A percentile compares a stretch with the other conserved stretches of the same genome.
These are phyloP conservation scores for Pseudanteris insignis DNA, from an alignment of 2,888 invertebrate genomes.

Conservation along the genomic window DNA sequence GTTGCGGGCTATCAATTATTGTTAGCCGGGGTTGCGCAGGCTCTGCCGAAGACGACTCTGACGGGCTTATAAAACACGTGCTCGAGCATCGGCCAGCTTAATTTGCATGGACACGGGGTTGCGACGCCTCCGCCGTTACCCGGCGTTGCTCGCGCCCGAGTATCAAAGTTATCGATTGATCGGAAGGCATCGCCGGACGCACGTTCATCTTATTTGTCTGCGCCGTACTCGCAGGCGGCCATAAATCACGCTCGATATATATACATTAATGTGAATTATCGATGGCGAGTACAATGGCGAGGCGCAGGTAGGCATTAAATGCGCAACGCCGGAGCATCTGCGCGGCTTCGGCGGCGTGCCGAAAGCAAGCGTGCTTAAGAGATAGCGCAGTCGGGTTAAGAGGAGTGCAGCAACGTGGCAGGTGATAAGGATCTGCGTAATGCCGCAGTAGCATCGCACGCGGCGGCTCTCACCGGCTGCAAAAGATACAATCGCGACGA, in stretches of 20 bases:
- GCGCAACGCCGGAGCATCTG: slow-evolving; percentile 37
- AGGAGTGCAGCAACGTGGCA: slow-evolving; percentile 36
- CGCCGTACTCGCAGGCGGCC: slow-evolving; percentile 22
- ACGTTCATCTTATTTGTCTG: slow-evolving; percentile 36
- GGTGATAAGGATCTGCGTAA: slow-evolving; percentile 37
- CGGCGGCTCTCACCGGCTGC: slow-evolving; percentile 42
- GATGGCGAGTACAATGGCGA: slow-evolving; percentile 32
- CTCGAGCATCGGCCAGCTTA: slow-evolving; percentile 8
- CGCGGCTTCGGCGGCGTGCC: slow-evolving; percentile 29
- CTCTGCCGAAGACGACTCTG: too few species aligned
- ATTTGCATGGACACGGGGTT: slow-evolving; percentile 27
- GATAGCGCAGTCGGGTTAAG: slow-evolving; percentile 24
- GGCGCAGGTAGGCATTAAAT: slow-evolving; percentile 43
- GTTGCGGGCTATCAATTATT: too few species aligned
- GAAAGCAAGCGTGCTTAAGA: slow-evolving; percentile 35
- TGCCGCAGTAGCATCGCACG: slow-evolving; percentile 25
- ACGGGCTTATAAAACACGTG: slow-evolving; percentile 23
- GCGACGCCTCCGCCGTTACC: slow-evolving; percentile 25
- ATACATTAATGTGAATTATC: slow-evolving; percentile 40
- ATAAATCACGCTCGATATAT: slow-evolving; percentile 41
- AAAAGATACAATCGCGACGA: slow-evolving; percentile 43
- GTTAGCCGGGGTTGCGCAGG: too few species aligned
- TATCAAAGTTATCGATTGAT: slow-evolving; percentile 32
- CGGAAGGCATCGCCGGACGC: slow-evolving; percentile 10
- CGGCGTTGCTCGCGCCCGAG: slow-evolving; percentile 6